These are phyloP conservation scores for Aplodontia rufa DNA, from an alignment of 2,113 vertebrate genomes.

Conservation along the genomic window DNA sequence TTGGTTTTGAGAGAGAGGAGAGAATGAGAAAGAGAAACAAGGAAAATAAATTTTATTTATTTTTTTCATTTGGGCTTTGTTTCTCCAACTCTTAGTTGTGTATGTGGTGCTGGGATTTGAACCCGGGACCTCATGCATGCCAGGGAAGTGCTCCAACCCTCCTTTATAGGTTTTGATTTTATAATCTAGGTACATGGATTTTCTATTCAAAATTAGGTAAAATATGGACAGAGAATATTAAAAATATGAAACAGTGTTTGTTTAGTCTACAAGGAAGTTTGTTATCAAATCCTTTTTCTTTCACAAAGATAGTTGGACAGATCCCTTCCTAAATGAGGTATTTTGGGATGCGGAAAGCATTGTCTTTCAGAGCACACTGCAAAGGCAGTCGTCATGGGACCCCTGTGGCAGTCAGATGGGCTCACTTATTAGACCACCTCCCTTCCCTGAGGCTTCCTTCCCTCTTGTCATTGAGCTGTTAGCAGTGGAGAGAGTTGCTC, in stretches of 20 bases:
- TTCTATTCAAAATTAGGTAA: constrained; percentile 24
- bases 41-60: too few species aligned
- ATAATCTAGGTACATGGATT: neutral
- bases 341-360: neutral
- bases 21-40: too few species aligned
- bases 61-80: too few species aligned
- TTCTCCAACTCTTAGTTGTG: too few species aligned
- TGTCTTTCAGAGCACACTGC: neutral
- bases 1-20: too few species aligned
- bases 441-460: neutral
- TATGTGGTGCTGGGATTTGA: too few species aligned
- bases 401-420: neutral
- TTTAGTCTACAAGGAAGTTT: neutral
- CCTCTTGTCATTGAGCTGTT: neutral
- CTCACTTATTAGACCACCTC: neutral
- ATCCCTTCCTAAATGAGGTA: neutral
- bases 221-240: neutral
- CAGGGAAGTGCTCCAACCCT: too few species aligned
- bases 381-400: neutral
- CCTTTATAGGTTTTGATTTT: too few species aligned
- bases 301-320: neutral
- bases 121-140: too few species aligned
- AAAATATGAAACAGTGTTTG: neutral
- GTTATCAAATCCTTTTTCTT: neutral
- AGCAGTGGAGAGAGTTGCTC: neutral